Base-by-base conservation (phyloP, 2,888 invertebrate species). In the Acanthosepion lycidas region DNA sequence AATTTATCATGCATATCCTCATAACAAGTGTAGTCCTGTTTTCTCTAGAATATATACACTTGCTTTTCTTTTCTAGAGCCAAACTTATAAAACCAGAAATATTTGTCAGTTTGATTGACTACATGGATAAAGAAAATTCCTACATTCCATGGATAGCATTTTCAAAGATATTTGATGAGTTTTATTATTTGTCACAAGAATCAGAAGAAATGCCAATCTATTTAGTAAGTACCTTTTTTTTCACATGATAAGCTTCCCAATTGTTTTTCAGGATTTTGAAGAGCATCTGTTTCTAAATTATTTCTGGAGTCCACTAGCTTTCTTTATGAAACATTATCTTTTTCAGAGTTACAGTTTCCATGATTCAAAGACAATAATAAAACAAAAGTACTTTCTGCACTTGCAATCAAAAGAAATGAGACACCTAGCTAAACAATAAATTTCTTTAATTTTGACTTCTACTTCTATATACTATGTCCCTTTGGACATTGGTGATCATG, bases 91-190 rank as follows among this genome's bases (percentile, higher is more conserved):
- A 95, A 18, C 95, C 96, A 95, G 94, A 78, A 6, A 95, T 96
- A 26, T 95, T 96, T 26, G 94, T 96, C 28, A 51, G 95, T 51
- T 96, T 96, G 0, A 95, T 96, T 1, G 96, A 96, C 26, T 96
- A 96, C 91, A 95, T 96, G 15, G 95, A 95, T n/a, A 95, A 95
- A 18, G 96, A 96, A 94, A 59, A 95, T n/a, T 96, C 96, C 51
- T 96, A 96, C 93, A 95, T 96, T 18, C 96, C 96, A 9, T 95
- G 96, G 96, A 51, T 92, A 0, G 96, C 96, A 6, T 93, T 93
- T 53, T 26, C 53, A 53, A 53, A 53, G 8, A 49, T n/a, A 15
- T 53, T 53, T 93, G 28, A 49, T 28, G 53, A 93, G 20, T 33
- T 93, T n/a, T 93, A 53, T n/a, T 6, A 49, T n/a, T 51, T 51